These are phyloP conservation scores for Pharmacophagus antenor DNA, from an alignment of 2,888 invertebrate species.

Conservation along the genomic window DNA sequence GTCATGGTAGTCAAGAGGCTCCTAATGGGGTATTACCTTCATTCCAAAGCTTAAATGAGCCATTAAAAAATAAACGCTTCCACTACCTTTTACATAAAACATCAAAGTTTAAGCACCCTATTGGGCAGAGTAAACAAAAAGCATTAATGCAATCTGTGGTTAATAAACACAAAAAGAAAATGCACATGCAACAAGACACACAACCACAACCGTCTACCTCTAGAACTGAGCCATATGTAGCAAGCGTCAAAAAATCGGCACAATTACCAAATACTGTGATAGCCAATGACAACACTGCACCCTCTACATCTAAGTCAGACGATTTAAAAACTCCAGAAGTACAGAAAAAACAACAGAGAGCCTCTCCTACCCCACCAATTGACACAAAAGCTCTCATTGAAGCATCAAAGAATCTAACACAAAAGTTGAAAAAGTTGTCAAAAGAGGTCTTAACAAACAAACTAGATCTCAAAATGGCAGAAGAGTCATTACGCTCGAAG, in stretches of 20 bases:
- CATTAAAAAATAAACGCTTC: constrained; percentile 73
- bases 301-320: constrained; percentile 66
- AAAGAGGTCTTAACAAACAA: constrained; percentile 91
- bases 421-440: constrained; percentile 93
- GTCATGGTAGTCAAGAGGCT: constrained; percentile 66
- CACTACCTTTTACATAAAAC: constrained; percentile 77
- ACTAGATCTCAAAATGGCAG: constrained; percentile 72
- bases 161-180: constrained; percentile 75
- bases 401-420: constrained; percentile 94
- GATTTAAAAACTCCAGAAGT: constrained; percentile 62
- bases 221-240: constrained; percentile 63
- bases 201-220: constrained; percentile 69
- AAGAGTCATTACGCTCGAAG: constrained; percentile 73
- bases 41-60: constrained; percentile 73
- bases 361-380: constrained; percentile 64
- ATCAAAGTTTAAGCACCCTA: constrained; percentile 75
- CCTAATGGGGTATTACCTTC: constrained; percentile 64
- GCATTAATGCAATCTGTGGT: constrained; percentile 77
- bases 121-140: constrained; percentile 74
- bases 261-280: constrained; percentile 57
- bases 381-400: constrained; percentile 91
- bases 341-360: constrained; percentile 63
- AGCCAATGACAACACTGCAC: constrained; percentile 56
- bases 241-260: constrained; percentile 61
- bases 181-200: constrained; percentile 62